Percentiles rank a stretch among this genome's conserved stretches.
phyloP scores from a whole-genome alignment of 2,888 invertebrate species.

The Heliconius cydno region DNA sequence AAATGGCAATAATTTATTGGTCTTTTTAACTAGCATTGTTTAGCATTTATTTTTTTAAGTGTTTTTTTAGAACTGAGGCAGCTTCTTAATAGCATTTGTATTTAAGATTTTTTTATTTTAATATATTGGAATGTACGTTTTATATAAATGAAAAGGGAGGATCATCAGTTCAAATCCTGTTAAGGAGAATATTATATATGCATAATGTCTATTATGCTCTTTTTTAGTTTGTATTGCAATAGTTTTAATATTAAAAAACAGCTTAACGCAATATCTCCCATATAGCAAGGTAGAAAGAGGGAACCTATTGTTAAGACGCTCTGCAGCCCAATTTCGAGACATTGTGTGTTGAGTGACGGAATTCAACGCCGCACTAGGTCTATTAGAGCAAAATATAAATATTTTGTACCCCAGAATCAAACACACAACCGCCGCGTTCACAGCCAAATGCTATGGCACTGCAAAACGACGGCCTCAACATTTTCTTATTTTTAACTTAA shows the following conservation, averaged over 20 bases:
- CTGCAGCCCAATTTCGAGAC: neutral
- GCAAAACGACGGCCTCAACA: neutral
- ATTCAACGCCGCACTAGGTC: neutral
- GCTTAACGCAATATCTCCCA: too few species aligned
- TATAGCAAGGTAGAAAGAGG: too few species aligned
- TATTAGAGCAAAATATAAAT: neutral
- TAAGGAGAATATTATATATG: neutral
- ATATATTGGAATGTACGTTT: neutral
- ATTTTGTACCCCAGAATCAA: neutral
- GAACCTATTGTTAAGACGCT: neutral
- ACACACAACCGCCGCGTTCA: neutral
- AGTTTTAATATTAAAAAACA: too few species aligned
- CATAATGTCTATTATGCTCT: neutral
- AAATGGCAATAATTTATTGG: conserved; percentile 9
- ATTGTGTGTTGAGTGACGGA: neutral
- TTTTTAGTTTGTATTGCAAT: neutral
- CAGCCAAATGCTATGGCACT: neutral
- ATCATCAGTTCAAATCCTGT: conserved; percentile 3
- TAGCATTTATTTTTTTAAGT: conserved; percentile 9
- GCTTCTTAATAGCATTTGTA: conserved; percentile 3
- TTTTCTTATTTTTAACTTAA: neutral
- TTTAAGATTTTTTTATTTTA: neutral
- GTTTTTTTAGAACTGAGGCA: neutral
- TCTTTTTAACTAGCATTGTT: neutral
- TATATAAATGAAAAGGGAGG: neutral